Evolutionary conservation across 1,140 invertebrate species (phyloP), one percentile per base, ranked within the genome.

Genomic region (Mya arenaria): DNA sequence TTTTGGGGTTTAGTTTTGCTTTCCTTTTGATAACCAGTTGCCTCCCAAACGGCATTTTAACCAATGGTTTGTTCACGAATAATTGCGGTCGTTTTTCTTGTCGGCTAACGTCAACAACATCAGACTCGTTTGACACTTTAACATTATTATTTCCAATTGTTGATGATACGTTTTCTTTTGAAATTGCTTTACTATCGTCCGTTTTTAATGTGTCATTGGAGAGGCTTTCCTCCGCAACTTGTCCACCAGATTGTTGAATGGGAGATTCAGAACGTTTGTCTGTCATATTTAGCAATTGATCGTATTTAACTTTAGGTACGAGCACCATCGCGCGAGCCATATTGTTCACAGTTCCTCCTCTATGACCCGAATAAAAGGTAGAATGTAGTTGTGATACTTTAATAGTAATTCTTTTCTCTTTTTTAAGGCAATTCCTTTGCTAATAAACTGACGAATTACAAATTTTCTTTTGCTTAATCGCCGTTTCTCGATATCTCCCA

Each of bases 351-450:
- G 66, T 69, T 69, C 66, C 23, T 13, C 3, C 32, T 52, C 32
- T 28, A 69, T 69, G 1, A 23, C 41, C 4, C 13, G 15, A 30
- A 69, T 69, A 44, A 69, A 69, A 69, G 66, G 66, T 69, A 69
- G 37, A 55, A 72, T 55, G 37, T 72, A 55, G 13, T 55, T 72
- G 58, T 19, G 37, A 56, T 72, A 17, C 37, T 56, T 30, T n/a
- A 56, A 30, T 34, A 72, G 69, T 28, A 56, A 6, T 72, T 72
- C 28, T 32, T 72, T 72, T 56, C 69, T 72, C 17, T 25, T 44
- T 69, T 69, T 69, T 3, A 69, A 37, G 13, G 66, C 28, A 15
- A 69, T n/a, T 69, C 48, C 69, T 58, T 72, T 72, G 52, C 48
- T 32, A 2, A 72, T 28, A n/a, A n/a, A n/a, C 62, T 65, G 62